Base-by-base conservation (phyloP, 1,140 invertebrate species). In the Papilio dardanus region DNA sequence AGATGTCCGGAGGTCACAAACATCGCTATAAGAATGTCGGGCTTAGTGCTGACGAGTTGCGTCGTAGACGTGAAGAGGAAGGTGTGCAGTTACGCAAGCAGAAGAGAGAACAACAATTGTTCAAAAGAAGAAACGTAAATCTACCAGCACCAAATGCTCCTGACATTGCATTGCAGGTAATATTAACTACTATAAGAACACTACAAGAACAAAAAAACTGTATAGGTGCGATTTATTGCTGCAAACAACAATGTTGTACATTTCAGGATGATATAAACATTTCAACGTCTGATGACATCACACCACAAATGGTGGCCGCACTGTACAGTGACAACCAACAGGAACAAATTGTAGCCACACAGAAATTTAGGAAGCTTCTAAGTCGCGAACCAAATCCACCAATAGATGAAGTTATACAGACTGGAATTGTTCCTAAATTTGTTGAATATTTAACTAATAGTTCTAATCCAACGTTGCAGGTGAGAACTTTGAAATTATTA, bases 381-480 rank as follows among this genome's bases (percentile, higher is more conserved):
- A 99, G 98, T 80, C 95, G 96, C 92, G 99, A 99, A 94, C 99
- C 99, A 8, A 99, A 99, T 95, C 99, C 99, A 66, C 99, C 98
- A 1, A 99, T 99, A 85, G 98, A 99, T 94, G 98, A 99, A 95
- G 99, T 99, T n/a, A 99, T 99, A 86, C 95, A 97, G 83, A 98
- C 98, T 74, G 98, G 98, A 83, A 99, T 99, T 88, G 97, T 99
- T 77, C 99, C 98, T 31, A 95, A 96, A 94, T 99, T 99, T 95
- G 98, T 99, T 10, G 96, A 98, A 91, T 99, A 99, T 94, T 94
- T 99, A 62, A 95, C 97, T 86, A 97, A 97, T 92, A 96, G 96
- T 85, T 94, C 94, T 76, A 98, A 99, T 94, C 96, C 96, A 74
- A 97, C 97, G 37, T 93, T 99, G 79, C 97, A 98, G 95, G 97